Evolutionary conservation across 2,797 vertebrate species (phyloP).

Genomic region (Iguana delicatissima): DNA sequence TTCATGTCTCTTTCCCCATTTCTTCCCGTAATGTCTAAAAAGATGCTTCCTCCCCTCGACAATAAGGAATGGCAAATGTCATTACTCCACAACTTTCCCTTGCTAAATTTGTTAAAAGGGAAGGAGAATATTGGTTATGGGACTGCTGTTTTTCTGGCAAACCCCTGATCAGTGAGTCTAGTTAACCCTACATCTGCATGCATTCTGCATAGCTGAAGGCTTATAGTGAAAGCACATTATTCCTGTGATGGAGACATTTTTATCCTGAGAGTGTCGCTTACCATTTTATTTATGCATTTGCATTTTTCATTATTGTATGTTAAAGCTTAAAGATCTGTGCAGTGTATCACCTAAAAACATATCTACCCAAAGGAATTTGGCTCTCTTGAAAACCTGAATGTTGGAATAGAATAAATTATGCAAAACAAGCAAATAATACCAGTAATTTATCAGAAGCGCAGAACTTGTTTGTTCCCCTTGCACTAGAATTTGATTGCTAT

Average conservation of each 20-base stretch:
- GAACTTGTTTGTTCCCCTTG: background rate
- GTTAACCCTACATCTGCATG: background rate
- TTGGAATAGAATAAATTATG: background rate
- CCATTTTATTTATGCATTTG: background rate
- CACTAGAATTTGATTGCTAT: background rate
- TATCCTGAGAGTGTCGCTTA: background rate
- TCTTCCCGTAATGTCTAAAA: background rate
- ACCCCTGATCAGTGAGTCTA: no score
- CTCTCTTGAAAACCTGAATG: slow-evolving; percentile 7
- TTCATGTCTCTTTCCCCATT: background rate
- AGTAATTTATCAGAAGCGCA: background rate
- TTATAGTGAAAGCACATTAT: background rate
- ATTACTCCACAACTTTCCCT: background rate
- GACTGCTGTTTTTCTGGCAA: background rate
- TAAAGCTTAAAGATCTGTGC: background rate
- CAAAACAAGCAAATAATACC: background rate
- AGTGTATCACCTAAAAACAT: background rate
- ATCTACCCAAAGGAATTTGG: background rate
- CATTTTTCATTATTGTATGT: background rate
- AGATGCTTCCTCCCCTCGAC: background rate
- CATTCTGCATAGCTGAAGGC: background rate
- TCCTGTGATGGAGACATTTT: background rate
- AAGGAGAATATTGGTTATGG: background rate
- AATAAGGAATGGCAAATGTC: background rate
- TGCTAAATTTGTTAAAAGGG: background rate